These are phyloP conservation scores for Pseudobourletiella spinata DNA, from an alignment of 1,140 invertebrate genomes.

Conservation along the genomic window DNA sequence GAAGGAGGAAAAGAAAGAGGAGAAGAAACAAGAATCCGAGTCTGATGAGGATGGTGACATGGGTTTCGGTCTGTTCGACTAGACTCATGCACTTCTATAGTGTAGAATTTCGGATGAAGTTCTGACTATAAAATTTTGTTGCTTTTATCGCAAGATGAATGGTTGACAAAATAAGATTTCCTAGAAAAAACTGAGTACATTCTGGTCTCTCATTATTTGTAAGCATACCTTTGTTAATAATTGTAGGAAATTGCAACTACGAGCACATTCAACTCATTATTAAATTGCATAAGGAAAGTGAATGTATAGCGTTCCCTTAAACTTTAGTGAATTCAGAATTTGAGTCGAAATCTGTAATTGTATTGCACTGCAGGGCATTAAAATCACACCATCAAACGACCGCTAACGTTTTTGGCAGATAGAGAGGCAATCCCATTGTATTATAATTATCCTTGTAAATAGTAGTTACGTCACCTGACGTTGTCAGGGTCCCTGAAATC, in stretches of 20 bases:
- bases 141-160: not conserved
- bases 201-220: not conserved
- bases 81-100: slow-evolving; percentile 43
- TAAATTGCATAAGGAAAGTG: not conserved
- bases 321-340: no score
- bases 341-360: no score
- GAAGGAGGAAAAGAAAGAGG: slow-evolving; percentile 62
- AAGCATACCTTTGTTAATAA: not conserved
- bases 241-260: not conserved
- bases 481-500: no score
- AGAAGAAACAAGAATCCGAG: slow-evolving; percentile 67
- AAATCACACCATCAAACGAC: no score
- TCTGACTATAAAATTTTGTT: not conserved
- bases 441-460: no score
- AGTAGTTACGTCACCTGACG: no score
- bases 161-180: not conserved
- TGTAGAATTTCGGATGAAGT: not conserved
- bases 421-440: no score
- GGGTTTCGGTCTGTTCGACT: slow-evolving; percentile 94
- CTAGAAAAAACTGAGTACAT: no score
- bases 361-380: no score
- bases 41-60: slow-evolving; percentile 82
- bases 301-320: no score
- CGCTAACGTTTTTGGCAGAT: no score
- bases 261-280: not conserved